A percentile compares a stretch with the other conserved stretches of the same genome.
These are phyloP conservation scores for Apis dorsata DNA, from an alignment of 1,140 invertebrate species.

Conservation along the genomic window DNA sequence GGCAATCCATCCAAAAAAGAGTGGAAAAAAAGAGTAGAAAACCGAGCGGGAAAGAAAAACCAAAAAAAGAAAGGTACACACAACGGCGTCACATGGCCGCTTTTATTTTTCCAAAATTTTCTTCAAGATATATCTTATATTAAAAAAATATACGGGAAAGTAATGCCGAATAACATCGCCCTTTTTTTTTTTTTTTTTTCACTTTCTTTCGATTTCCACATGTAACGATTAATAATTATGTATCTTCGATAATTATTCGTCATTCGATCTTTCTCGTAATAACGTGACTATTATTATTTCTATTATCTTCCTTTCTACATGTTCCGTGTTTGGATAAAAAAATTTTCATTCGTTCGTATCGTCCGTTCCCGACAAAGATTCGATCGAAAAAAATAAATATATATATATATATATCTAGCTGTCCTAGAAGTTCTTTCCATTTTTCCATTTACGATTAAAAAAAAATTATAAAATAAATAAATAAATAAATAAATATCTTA, in stretches of 20 bases:
- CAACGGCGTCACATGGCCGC: slow-evolving; percentile 76
- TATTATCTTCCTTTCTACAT: slow-evolving; percentile 15
- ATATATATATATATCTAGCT: too few relatives aligned
- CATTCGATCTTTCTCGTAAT: slow-evolving; percentile 16
- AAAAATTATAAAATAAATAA: too few relatives aligned
- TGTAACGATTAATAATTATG: too few relatives aligned
- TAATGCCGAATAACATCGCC: background rate
- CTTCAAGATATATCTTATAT: slow-evolving; percentile 14
- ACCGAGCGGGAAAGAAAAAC: slow-evolving; percentile 61
- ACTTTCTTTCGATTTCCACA: background rate
- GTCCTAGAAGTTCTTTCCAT: too few relatives aligned
- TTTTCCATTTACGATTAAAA: too few relatives aligned
- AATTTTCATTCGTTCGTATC: slow-evolving; percentile 17
- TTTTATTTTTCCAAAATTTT: slow-evolving; percentile 58
- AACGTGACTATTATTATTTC: background rate
- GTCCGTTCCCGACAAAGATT: background rate
- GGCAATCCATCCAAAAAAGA: slow-evolving; percentile 65
- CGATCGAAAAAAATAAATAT: too few relatives aligned
- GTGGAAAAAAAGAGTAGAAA: slow-evolving; percentile 48
- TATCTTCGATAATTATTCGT: background rate
- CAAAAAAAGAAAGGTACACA: slow-evolving; percentile 65
- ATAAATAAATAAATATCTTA: too few relatives aligned
- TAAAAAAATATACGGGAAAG: background rate
- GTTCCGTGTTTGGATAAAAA: slow-evolving; percentile 31
- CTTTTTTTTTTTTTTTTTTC: background rate